Base-by-base conservation (phyloP, 2,113 vertebrate genomes). In the Mionectes macconnelli region DNA sequence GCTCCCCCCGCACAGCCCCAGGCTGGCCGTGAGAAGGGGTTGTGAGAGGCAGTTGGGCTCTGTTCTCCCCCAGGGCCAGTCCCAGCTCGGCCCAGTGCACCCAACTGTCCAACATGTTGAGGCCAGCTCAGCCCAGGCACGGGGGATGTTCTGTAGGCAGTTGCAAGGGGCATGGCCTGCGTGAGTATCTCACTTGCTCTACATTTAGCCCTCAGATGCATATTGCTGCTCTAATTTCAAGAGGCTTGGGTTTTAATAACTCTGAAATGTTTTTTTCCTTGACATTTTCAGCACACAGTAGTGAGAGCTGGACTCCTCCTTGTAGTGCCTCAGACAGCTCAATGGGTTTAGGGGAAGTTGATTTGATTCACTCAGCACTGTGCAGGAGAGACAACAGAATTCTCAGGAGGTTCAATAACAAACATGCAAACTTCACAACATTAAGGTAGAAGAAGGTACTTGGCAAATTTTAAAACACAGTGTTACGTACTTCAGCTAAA, bases 81-180 rank as follows among this genome's bases (percentile, higher is more conserved):
- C 60, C n/a, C 42, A 7, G 31, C 35, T 73, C 0, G 2, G 33
- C 33, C 55, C 33, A 57, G 57, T 10, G 57, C n/a, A 20, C 33
- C 55, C 55, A 22, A 8, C 8, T 57, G 8, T 22, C 33, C 33
- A n/a, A n/a, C 55, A 23, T 14, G 9, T 8, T 8, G 33, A 57
- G 15, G 53, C 37, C 42, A 8, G 31, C 35, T 72, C 0, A 10
- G 17, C 52, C 28, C 12, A 12, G n/a, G n/a, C n/a, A n/a, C n/a
- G 45, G 21, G 19, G 39, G 40, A 3, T 0, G 0, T 14, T 52
- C 56, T 3, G 4, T 2, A 39, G 9, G 10, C 18, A 2, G 15
- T 22, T 53, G 17, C 35, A 3, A 28, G 50, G 50, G 5, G 9
- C 30, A 4, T 15, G 20, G 3, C 35, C 47, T 73, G 20, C 42